A percentile compares a stretch with the other conserved stretches of the same genome.
phyloP scores from a whole-genome alignment of 1,140 invertebrate species.

The Hirudo medicinalis region DNA sequence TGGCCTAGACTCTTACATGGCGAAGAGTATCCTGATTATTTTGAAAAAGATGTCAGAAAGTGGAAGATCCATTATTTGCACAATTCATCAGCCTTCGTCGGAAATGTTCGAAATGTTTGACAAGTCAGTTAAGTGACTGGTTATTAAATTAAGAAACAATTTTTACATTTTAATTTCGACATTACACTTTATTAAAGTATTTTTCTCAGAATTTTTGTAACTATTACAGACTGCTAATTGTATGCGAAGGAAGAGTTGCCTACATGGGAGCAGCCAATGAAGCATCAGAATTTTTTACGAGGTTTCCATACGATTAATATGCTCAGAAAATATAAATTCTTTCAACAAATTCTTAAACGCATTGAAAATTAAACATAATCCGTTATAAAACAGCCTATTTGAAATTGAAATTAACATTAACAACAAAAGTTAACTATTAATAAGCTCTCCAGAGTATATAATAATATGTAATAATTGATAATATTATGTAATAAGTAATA shows the following conservation, averaged over 20 bases:
- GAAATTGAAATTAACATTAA: too few species aligned
- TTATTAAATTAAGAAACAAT: too few species aligned
- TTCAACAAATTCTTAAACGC: neutral
- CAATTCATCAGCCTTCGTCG: conserved; percentile 73
- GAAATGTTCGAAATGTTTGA: conserved; percentile 5
- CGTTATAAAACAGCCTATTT: too few species aligned
- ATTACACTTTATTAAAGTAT: neutral
- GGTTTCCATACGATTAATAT: conserved; percentile 44
- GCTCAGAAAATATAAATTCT: neutral
- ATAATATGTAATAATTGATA: too few species aligned
- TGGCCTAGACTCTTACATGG: conserved; percentile 80
- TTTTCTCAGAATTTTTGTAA: too few species aligned
- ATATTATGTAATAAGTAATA: too few species aligned
- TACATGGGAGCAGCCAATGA: conserved; percentile 69
- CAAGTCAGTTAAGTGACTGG: neutral
- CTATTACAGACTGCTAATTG: conserved; percentile 52
- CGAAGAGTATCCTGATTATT: conserved; percentile 67
- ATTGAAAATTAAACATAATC: too few species aligned
- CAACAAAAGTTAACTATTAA: too few species aligned
- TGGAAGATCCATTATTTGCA: conserved; percentile 81
- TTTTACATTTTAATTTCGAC: too few species aligned
- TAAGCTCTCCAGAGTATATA: too few species aligned
- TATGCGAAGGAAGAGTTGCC: conserved; percentile 80
- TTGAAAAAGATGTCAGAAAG: conserved; percentile 54
- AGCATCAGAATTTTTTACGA: conserved; percentile 65